Conservation (phyloP, 2,888 invertebrate species). For the Pharmacophagus antenor region DNA sequence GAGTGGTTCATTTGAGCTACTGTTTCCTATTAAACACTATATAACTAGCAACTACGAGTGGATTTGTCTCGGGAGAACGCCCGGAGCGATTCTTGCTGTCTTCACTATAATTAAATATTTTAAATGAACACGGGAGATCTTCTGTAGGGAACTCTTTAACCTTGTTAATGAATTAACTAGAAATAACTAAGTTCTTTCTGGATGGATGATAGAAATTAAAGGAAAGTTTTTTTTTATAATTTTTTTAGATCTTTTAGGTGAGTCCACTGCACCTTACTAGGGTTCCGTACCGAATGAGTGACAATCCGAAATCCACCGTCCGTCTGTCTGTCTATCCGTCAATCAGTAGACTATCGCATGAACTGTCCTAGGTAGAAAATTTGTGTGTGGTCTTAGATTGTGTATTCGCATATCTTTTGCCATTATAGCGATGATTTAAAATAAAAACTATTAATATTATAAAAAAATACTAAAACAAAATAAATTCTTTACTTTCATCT, state of each 20-base stretch:
- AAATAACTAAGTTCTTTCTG: background rate
- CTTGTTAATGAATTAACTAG: slow-evolving; percentile 16
- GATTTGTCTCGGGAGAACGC: slow-evolving; percentile 7
- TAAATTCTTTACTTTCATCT: no score
- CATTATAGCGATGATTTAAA: no score
- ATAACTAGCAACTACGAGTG: slow-evolving; percentile 11
- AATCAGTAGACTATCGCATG: no score
- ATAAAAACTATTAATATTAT: no score
- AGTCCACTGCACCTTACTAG: background rate
- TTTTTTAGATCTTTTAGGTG: background rate
- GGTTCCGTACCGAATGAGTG: no score
- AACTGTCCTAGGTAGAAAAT: no score
- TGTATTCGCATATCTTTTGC: no score
- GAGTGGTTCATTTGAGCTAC: slow-evolving; percentile 6
- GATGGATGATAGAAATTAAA: background rate
- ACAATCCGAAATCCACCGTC: no score
- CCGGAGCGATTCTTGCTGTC: slow-evolving; percentile 6
- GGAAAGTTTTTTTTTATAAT: background rate
- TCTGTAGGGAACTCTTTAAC: slow-evolving; percentile 3
- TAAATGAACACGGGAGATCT: slow-evolving; percentile 17
- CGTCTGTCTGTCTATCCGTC: no score
- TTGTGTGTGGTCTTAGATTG: no score
- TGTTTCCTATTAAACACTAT: slow-evolving; percentile 13
- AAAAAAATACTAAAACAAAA: no score
- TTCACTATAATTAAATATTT: slow-evolving; percentile 26